A percentile compares a stretch with the other conserved stretches of the same genome.
These are phyloP conservation scores for Pseudanteris insignis DNA, from an alignment of 2,888 invertebrate genomes.

Conservation along the genomic window DNA sequence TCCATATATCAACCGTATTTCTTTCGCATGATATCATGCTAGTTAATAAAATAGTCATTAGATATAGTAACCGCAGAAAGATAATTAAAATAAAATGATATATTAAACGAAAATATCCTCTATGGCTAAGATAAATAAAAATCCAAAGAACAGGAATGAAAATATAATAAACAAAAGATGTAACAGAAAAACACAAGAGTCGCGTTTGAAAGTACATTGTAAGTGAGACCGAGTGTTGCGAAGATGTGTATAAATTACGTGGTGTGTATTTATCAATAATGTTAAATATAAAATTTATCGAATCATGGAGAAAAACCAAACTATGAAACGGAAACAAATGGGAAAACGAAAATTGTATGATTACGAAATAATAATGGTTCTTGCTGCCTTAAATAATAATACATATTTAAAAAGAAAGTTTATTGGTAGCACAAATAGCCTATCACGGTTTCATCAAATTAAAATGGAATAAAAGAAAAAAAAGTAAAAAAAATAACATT, in stretches of 20 bases:
- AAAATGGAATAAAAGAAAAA: slow-evolving; percentile 7
- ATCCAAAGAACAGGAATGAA: too few relatives aligned
- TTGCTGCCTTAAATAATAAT: slow-evolving; percentile 52
- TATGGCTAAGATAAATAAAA: too few relatives aligned
- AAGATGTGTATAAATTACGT: slow-evolving; percentile 29
- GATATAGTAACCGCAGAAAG: too few relatives aligned
- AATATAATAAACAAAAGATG: too few relatives aligned
- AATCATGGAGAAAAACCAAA: slow-evolving; percentile 21
- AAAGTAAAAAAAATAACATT: slow-evolving; percentile 8
- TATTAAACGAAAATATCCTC: too few relatives aligned
- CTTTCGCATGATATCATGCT: too few relatives aligned
- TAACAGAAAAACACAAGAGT: too few relatives aligned
- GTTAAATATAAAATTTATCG: slow-evolving; percentile 44
- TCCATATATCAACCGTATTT: too few relatives aligned
- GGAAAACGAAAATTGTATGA: slow-evolving; percentile 43
- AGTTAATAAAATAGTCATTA: too few relatives aligned
- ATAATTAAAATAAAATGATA: too few relatives aligned
- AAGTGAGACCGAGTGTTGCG: slow-evolving; percentile 13
- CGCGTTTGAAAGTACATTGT: too few relatives aligned
- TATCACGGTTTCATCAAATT: slow-evolving; percentile 38
- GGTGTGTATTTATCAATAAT: slow-evolving; percentile 33
- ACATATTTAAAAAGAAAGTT: slow-evolving; percentile 44
- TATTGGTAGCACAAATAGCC: slow-evolving; percentile 43
- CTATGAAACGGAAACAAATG: slow-evolving; percentile 10
- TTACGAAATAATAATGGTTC: slow-evolving; percentile 48